Percentiles rank a stretch among this genome's conserved stretches.
Evolutionary conservation across 2,888 invertebrate genomes (phyloP).

Genomic region (Colletes collaris): DNA sequence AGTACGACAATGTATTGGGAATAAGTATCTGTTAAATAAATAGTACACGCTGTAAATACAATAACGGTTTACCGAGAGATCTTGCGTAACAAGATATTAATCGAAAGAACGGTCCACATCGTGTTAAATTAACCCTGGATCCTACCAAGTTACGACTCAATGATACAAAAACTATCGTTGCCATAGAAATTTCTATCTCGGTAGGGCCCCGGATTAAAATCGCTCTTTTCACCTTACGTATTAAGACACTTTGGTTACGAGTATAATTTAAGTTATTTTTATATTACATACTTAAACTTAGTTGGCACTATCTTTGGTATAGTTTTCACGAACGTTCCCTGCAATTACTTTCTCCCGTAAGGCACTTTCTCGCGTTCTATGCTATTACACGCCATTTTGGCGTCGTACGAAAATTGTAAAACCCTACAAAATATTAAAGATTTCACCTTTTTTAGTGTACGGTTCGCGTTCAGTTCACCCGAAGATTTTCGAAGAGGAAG

Average conservation of each 20-base stretch:
- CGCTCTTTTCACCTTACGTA: neutral
- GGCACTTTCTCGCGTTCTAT: slow-evolving; percentile 1
- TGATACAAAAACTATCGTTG: no score
- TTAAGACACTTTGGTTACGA: slow-evolving; percentile 5
- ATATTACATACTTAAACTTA: slow-evolving; percentile 10
- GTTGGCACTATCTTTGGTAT: slow-evolving; percentile 34
- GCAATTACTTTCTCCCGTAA: neutral
- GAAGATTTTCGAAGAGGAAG: no score
- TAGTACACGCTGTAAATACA: neutral
- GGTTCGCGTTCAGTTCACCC: no score
- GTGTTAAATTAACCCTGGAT: no score
- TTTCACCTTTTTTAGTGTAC: no score
- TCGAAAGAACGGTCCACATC: neutral
- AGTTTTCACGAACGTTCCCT: slow-evolving; percentile 12
- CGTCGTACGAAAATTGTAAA: no score
- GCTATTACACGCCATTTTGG: no score
- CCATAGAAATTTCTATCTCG: no score
- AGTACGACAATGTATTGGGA: neutral
- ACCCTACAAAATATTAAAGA: no score
- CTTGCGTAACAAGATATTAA: neutral
- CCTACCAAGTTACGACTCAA: no score
- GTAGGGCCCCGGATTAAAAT: no score
- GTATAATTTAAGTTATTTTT: slow-evolving; percentile 28
- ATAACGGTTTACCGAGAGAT: neutral
- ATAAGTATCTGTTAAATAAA: slow-evolving; percentile 24